Evolutionary conservation across 2,113 vertebrate species (phyloP).

Genomic region (rat (Rattus norvegicus)): GRCr8 NC_086028.1:12257501-12258000

Average conservation of each 20-base stretch:
- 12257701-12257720: not conserved
- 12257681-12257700: not conserved
- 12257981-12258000: not conserved
- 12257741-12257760: not conserved
- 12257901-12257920: not conserved
- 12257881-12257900: not conserved
- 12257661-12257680: not conserved
- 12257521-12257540: too few relatives aligned
- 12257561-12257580: not conserved
- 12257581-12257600: not conserved
- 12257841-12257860: not conserved
- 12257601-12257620: not conserved
- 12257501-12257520: too few relatives aligned
- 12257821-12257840: not conserved
- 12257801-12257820: not conserved
- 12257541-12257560: too few relatives aligned
- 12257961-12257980: not conserved
- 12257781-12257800: not conserved
- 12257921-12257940: not conserved
- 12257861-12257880: not conserved
- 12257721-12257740: not conserved
- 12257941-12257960: not conserved
- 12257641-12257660: not conserved
- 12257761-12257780: not conserved
- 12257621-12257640: not conserved